phyloP scores from a whole-genome alignment of 1,140 invertebrate species.

The Dreissena polymorpha region DNA sequence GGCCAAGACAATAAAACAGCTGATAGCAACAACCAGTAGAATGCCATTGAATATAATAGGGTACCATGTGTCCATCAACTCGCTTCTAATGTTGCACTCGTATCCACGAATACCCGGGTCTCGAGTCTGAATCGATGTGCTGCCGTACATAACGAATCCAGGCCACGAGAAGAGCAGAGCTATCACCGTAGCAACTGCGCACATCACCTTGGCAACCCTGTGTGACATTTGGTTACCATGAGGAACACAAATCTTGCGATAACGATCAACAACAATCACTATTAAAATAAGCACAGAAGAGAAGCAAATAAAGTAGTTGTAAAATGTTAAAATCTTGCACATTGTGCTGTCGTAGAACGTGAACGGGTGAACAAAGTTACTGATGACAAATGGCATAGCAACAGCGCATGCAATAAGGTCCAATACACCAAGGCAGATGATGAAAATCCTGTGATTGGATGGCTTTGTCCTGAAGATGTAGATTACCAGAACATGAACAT shows the following conservation, averaged over 20 bases:
- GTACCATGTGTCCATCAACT: constrained; percentile 54
- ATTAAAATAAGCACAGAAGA: constrained; percentile 64
- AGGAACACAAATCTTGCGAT: constrained; percentile 70
- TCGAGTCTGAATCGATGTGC: constrained; percentile 48
- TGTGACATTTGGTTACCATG: constrained; percentile 57
- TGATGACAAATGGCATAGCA: constrained; percentile 70
- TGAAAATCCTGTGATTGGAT: constrained; percentile 69
- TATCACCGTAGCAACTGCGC: constrained; percentile 57
- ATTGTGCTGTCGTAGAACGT: constrained; percentile 62
- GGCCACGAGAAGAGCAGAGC: constrained; percentile 67
- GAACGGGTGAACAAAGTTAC: constrained; percentile 62
- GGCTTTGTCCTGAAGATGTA: constrained; percentile 66
- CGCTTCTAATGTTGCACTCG: constrained; percentile 61
- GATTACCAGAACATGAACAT: constrained; percentile 68
- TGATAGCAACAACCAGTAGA: constrained; percentile 52
- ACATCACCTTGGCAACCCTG: constrained; percentile 60
- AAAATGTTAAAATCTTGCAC: constrained; percentile 70
- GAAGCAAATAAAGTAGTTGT: constrained; percentile 66
- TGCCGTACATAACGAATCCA: constrained; percentile 66
- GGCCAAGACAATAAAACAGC: constrained; percentile 56
- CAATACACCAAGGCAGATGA: constrained; percentile 65
- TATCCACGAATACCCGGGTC: constrained; percentile 42
- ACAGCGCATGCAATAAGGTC: constrained; percentile 71
- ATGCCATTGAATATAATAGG: constrained; percentile 58
- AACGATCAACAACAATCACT: constrained; percentile 71